Base-by-base conservation (phyloP, 2,113 vertebrate genomes). In the Lagopus leucura region DNA sequence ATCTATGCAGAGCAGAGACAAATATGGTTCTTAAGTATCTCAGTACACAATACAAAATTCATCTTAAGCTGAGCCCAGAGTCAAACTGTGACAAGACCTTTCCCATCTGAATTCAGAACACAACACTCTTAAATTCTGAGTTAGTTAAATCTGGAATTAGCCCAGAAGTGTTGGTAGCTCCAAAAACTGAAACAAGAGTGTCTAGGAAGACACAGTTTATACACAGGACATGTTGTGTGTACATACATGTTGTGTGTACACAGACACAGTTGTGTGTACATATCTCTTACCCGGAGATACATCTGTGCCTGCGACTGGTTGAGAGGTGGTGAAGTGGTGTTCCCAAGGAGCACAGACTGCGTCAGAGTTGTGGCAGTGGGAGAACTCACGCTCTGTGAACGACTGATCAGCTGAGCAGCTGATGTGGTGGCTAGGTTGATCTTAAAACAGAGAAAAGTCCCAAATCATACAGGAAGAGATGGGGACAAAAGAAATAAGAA, bases 271-370 rank as follows among this genome's bases (percentile, higher is more conserved):
- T 60, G 28, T 24, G 69, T 6, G 0, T 30, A 42, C 22, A 14
- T 50, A 5, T 90, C 97, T 95, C 97, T 98, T 98, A 99, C 99
- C 97, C 99, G 98, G 48, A 99, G 98, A 92, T 99, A 99, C 99
- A 99, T 99, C 97, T 99, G 99, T 42, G 99, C 98, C 94, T 99
- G 99, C 10, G 98, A 98, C 90, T 98, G 98, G 96, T 97, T 98
- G 89, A 98, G 98, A 21, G 98, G 98, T 0, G 98, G 97, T 61
- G 99, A 95, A 95, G 97, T 90, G 97, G 98, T 98, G 60, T 98
- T 99, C 38, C 99, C 98, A 45, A 99, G 98, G n/a, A 99, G 96
- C 94, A 99, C 98, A 15, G 99, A 99, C 66, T 99, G 99, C 2
- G 98, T 99, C 89, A 99, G 97, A n/a, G 99, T 99, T 17, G 98